phyloP scores from a whole-genome alignment of 2,797 vertebrate species.

The Leptatherina wallacei region DNA sequence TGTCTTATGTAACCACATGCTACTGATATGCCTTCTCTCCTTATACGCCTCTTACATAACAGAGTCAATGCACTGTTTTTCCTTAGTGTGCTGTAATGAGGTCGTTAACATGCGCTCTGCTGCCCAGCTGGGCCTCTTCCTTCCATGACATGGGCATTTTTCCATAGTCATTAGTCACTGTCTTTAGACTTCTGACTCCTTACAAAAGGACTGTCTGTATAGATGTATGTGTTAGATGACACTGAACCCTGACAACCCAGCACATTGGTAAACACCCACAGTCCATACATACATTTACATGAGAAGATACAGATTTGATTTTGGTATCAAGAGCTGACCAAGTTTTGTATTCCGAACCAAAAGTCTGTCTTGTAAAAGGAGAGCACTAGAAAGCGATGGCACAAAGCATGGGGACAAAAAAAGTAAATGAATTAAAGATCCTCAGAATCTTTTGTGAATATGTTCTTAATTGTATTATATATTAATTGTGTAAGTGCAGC shows the following conservation, averaged over 20 bases:
- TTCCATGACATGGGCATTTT: slow-evolving; percentile 54
- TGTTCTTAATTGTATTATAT: no score
- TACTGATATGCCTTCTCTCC: slow-evolving; percentile 26
- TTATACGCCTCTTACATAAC: slow-evolving; percentile 50
- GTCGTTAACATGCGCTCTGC: slow-evolving; percentile 37
- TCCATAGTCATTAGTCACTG: slow-evolving; percentile 28
- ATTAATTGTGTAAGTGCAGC: neutral
- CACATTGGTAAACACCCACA: neutral
- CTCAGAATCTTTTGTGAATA: neutral
- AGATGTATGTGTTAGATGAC: neutral
- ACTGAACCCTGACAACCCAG: neutral
- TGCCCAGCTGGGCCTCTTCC: slow-evolving; percentile 39
- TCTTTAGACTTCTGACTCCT: slow-evolving; percentile 16
- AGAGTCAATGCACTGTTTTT: slow-evolving; percentile 12
- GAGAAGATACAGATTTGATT: neutral
- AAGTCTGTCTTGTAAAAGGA: neutral
- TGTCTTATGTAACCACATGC: slow-evolving; percentile 12
- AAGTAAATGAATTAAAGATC: neutral
- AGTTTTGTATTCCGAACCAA: neutral
- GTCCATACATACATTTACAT: neutral
- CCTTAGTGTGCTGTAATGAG: slow-evolving; percentile 36
- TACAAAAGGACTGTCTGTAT: slow-evolving; percentile 1
- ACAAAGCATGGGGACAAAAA: neutral
- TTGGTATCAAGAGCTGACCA: neutral
- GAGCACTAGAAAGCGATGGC: neutral